Evolutionary conservation across 2,797 vertebrate genomes (phyloP).

Genomic region (Ambastaia sidthimunki): DNA sequence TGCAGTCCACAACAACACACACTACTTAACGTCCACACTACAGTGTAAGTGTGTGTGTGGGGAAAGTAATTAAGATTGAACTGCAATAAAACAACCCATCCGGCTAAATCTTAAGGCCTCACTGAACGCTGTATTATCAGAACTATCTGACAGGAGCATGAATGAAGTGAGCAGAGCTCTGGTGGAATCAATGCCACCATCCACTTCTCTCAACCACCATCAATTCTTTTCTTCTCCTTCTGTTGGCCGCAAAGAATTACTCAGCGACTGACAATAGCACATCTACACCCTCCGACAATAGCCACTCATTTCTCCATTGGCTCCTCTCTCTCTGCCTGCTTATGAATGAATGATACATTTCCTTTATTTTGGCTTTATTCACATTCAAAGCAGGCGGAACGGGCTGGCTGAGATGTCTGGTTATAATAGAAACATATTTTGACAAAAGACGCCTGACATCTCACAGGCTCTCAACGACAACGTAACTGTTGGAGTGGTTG

Average conservation of each 20-base stretch:
- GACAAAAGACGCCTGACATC: conserved; percentile 42
- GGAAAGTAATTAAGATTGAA: conserved; percentile 76
- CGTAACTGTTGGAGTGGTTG: not conserved
- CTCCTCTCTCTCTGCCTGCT: conserved; percentile 55
- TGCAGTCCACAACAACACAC: conserved; percentile 57
- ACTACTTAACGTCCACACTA: conserved; percentile 64
- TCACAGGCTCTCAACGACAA: conserved; percentile 18
- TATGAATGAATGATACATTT: conserved; percentile 65
- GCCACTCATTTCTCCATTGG: conserved; percentile 50
- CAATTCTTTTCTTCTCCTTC: conserved; percentile 72
- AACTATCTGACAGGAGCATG: conserved; percentile 76
- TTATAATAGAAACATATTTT: conserved; percentile 24
- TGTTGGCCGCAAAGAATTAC: conserved; percentile 73
- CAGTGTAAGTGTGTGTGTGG: conserved; percentile 45
- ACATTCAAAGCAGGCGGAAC: conserved; percentile 34
- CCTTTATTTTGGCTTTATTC: conserved; percentile 31
- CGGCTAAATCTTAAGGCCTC: conserved; percentile 52
- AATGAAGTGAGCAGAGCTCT: conserved; percentile 79
- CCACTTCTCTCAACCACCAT: conserved; percentile 64
- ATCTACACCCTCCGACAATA: conserved; percentile 74
- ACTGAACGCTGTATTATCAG: conserved; percentile 21
- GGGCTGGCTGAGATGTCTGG: conserved; percentile 27
- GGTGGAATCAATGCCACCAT: conserved; percentile 64
- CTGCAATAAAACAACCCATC: conserved; percentile 78
- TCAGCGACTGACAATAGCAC: conserved; percentile 76